Conservation (phyloP, 2,888 invertebrate genomes). For the Orthosia cruda region DNA sequence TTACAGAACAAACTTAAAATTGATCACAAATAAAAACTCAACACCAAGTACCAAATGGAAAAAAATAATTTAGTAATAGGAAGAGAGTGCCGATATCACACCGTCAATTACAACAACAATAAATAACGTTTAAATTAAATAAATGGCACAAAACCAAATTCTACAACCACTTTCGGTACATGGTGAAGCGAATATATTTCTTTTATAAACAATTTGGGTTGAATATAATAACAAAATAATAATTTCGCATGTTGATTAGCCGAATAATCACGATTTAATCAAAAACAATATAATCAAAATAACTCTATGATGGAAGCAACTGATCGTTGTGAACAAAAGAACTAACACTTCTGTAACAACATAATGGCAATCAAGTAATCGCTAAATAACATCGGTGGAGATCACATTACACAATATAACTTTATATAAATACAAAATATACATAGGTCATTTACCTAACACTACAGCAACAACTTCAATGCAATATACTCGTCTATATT, state of each 20-base stretch:
- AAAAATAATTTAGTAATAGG: slow-evolving; percentile 85
- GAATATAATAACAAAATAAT: slow-evolving; percentile 83
- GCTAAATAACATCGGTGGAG: slow-evolving; percentile 92
- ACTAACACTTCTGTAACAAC: slow-evolving; percentile 86
- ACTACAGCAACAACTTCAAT: slow-evolving; percentile 89
- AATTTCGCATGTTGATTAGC: slow-evolving; percentile 82
- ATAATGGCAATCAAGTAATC: slow-evolving; percentile 90
- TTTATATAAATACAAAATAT: slow-evolving; percentile 91
- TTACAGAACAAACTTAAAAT: slow-evolving; percentile 71
- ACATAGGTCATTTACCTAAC: slow-evolving; percentile 89
- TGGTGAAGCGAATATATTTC: slow-evolving; percentile 83
- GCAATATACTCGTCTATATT: slow-evolving; percentile 89
- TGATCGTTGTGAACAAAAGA: slow-evolving; percentile 84
- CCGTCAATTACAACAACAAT: slow-evolving; percentile 82
- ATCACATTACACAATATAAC: slow-evolving; percentile 91
- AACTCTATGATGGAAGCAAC: slow-evolving; percentile 90
- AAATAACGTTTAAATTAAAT: slow-evolving; percentile 89
- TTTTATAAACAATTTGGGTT: slow-evolving; percentile 80
- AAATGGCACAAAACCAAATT: slow-evolving; percentile 91
- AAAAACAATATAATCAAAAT: slow-evolving; percentile 81
- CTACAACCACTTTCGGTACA: slow-evolving; percentile 85
- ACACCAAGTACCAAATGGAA: slow-evolving; percentile 90
- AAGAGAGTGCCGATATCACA: slow-evolving; percentile 82
- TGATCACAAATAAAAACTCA: slow-evolving; percentile 83
- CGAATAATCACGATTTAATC: slow-evolving; percentile 85